phyloP scores from a whole-genome alignment of 2,888 invertebrate genomes.

The Stenodema calcarata region DNA sequence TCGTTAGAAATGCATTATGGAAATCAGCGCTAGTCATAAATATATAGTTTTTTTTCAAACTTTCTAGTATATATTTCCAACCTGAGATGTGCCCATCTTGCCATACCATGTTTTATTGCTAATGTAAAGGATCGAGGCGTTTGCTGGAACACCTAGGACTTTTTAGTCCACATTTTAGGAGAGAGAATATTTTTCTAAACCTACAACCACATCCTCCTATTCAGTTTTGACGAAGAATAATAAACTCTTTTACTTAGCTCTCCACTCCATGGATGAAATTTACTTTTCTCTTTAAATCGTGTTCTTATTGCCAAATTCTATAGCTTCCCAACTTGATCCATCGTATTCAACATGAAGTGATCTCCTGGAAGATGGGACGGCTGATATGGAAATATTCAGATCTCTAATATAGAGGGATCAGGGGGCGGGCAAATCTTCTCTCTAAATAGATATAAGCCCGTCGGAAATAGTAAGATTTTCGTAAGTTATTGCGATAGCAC shows the following conservation, averaged over 20 bases:
- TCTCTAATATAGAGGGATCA: slow-evolving; percentile 30
- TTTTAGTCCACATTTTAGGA: too few species aligned
- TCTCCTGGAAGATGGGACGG: not conserved
- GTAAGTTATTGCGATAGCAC: slow-evolving; percentile 37
- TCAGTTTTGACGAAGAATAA: too few species aligned
- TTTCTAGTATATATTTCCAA: too few species aligned
- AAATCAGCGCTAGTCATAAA: too few species aligned
- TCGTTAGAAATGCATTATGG: too few species aligned
- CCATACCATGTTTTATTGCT: too few species aligned
- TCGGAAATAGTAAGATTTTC: slow-evolving; percentile 25
- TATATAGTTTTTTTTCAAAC: too few species aligned
- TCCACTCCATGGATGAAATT: not conserved
- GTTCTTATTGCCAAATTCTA: not conserved
- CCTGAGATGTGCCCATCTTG: too few species aligned
- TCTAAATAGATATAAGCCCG: slow-evolving; percentile 19
- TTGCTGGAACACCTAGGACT: too few species aligned
- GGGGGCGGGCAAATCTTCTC: not conserved
- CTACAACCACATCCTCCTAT: too few species aligned
- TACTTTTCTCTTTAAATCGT: not conserved
- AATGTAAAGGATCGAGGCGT: too few species aligned
- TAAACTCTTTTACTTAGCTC: not conserved
- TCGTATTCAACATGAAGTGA: slow-evolving; percentile 20
- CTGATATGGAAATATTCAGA: slow-evolving; percentile 35
- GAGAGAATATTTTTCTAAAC: too few species aligned
- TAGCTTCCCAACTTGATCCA: not conserved